Evolutionary conservation across 2,797 vertebrate species (phyloP), one percentile per base, ranked within the genome.

Genomic region (Pseudopleuronectes americanus): DNA sequence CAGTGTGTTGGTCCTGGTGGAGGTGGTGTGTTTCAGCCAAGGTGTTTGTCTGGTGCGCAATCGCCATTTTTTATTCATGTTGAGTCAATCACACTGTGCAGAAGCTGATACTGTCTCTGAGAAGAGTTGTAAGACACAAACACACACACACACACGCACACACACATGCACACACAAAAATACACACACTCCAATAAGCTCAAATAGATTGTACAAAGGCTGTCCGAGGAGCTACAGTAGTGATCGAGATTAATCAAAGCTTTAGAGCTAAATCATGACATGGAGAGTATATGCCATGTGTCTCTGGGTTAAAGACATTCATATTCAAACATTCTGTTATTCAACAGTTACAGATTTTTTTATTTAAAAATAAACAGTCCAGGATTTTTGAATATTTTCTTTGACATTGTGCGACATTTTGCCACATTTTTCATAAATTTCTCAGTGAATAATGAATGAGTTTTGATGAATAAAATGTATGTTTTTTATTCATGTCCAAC

Each of bases 1-100:
- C 58, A 71, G 59, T 58, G 55, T 77, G 70, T 75, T 61, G 45
- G 56, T 71, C 62, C 56, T 74, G 74, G 52, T 17, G 12, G 76
- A 74, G 68, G 70, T 51, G 56, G 57, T 59, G 62, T 64, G 68
- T 61, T 49, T 62, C 21, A 65, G 68, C 14, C 9, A 41, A 77
- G 62, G 79, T 78, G 68, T 80, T 74, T 51, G 47, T 54, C 68
- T 75, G 64, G 62, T 62, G 70, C 43, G 21, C 45, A n/a, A 13
- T 74, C 12, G 1, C 6, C 3, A 55, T 83, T 74, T 80, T 72
- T 67, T 72, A 75, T 83, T 84, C 45, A 75, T 77, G 74, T 59
- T 49, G 74, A 80, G 69, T 84, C 74, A 71, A 38, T 81, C 71
- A 52, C 72, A 58, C 23, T 9, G 61, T 56, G 75, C 62, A 73